A percentile compares a stretch with the other conserved stretches of the same genome.
Conservation (phyloP, 2,797 vertebrate species). For the Nothura maculosa region DNA sequence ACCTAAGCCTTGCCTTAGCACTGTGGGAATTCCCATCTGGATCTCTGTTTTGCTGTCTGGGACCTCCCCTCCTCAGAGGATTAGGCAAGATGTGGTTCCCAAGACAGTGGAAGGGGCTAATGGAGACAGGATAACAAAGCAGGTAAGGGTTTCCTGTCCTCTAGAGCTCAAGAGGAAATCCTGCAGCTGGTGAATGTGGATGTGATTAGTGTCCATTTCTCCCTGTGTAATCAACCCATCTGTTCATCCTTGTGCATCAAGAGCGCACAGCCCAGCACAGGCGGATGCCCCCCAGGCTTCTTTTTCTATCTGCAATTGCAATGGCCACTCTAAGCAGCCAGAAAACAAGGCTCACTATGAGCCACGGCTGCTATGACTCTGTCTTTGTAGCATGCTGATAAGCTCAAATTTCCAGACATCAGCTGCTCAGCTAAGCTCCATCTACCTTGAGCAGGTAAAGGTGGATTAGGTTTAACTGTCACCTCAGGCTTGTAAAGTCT, state of each 20-base stretch:
- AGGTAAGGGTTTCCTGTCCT: constrained; percentile 68
- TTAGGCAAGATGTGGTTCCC: not conserved
- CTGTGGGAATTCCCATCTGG: constrained; percentile 6
- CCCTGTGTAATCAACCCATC: constrained; percentile 56
- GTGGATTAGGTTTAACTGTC: not conserved
- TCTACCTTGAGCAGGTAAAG: not conserved
- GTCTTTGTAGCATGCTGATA: not conserved
- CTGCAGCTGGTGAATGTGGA: constrained; percentile 68
- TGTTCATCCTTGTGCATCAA: constrained; percentile 10
- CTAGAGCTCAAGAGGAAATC: constrained; percentile 63
- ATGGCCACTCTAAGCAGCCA: not conserved
- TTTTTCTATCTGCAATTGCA: not conserved
- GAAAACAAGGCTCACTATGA: not conserved
- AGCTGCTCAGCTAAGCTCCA: constrained; percentile 1
- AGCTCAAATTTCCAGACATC: not conserved
- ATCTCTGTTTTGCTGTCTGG: not conserved
- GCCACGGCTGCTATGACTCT: rapidly evolving
- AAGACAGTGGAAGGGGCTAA: constrained; percentile 29
- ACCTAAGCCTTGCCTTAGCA: not conserved
- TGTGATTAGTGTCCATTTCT: constrained; percentile 66
- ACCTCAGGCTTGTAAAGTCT: not conserved
- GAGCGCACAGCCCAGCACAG: not conserved
- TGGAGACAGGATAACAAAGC: constrained; percentile 60
- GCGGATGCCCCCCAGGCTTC: constrained; percentile 16
- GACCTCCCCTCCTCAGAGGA: not conserved